phyloP scores from a whole-genome alignment of 2,113 vertebrate genomes.

The Syngnathoides biaculeatus region DNA sequence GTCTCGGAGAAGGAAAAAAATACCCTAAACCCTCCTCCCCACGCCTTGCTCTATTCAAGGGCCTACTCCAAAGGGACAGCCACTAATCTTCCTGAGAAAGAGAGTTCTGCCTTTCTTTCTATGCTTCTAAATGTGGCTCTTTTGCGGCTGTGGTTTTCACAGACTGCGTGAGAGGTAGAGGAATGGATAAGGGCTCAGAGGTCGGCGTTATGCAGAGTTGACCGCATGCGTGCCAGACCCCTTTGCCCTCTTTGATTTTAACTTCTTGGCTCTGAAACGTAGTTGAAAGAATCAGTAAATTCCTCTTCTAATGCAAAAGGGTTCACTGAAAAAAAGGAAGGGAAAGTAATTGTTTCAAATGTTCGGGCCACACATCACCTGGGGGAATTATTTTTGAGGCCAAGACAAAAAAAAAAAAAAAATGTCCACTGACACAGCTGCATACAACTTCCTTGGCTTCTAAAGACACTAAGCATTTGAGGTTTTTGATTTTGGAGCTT shows the following conservation, averaged over 20 bases:
- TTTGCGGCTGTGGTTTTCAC: constrained; percentile 55
- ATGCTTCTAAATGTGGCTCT: constrained; percentile 70
- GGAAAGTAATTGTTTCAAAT: background rate
- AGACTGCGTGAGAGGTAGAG: constrained; percentile 41
- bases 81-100: constrained; percentile 81
- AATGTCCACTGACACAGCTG: constrained; percentile 25
- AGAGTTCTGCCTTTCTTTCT: constrained; percentile 70
- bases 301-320: constrained; percentile 4
- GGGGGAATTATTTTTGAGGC: background rate
- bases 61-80: constrained; percentile 68
- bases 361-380: background rate
- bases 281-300: constrained; percentile 28
- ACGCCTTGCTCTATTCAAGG: constrained; percentile 46
- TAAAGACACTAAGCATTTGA: constrained; percentile 32
- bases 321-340: background rate
- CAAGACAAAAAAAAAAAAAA: no score
- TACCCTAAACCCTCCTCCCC: constrained; percentile 12
- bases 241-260: constrained; percentile 34
- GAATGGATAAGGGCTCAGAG: constrained; percentile 22
- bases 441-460: constrained; percentile 26
- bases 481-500: constrained; percentile 18
- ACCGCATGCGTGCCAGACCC: constrained; percentile 50
- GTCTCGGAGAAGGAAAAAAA: constrained; percentile 57
- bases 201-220: constrained; percentile 50
- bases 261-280: constrained; percentile 43